Evolutionary conservation across 2,797 vertebrate genomes (phyloP).

Genomic region (Enteromius viviparus): DNA sequence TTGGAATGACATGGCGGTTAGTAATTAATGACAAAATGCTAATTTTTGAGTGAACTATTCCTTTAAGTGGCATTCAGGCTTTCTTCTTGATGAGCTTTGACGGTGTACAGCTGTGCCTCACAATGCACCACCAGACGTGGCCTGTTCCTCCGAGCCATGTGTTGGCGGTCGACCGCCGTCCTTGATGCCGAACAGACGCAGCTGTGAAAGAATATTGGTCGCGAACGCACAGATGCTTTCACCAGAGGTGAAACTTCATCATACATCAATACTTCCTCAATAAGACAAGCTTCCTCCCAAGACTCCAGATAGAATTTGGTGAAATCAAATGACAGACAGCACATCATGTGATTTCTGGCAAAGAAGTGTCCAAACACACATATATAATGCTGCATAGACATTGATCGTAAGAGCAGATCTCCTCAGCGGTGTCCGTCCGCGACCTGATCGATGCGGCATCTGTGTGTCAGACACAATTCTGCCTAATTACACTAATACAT

Average conservation of each 20-base stretch:
- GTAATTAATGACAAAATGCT: not conserved
- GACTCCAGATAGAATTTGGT: not conserved
- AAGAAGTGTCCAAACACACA: not conserved
- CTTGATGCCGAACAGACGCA: conserved; percentile 26
- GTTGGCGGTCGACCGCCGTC: conserved; percentile 6
- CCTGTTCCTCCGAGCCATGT: not conserved
- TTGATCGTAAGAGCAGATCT: conserved; percentile 57
- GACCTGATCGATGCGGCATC: conserved; percentile 55
- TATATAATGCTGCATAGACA: conserved; percentile 43
- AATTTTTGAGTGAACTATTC: not conserved
- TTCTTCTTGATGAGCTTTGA: conserved; percentile 24
- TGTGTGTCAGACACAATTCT: conserved; percentile 53
- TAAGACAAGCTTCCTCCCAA: not conserved
- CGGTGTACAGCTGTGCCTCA: conserved; percentile 22
- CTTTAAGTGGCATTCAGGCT: not conserved
- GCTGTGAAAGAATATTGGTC: conserved; percentile 3
- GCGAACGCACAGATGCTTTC: conserved; percentile 20
- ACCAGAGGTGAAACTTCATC: conserved; percentile 21
- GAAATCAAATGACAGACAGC: not conserved
- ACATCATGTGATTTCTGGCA: not conserved
- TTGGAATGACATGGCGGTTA: not conserved
- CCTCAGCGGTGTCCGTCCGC: conserved; percentile 39
- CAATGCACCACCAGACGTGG: conserved; percentile 5
- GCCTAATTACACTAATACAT: conserved; percentile 64
- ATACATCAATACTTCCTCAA: not conserved